phyloP scores from a whole-genome alignment of 2,113 vertebrate genomes.

The Gasterosteus aculeatus region DNA sequence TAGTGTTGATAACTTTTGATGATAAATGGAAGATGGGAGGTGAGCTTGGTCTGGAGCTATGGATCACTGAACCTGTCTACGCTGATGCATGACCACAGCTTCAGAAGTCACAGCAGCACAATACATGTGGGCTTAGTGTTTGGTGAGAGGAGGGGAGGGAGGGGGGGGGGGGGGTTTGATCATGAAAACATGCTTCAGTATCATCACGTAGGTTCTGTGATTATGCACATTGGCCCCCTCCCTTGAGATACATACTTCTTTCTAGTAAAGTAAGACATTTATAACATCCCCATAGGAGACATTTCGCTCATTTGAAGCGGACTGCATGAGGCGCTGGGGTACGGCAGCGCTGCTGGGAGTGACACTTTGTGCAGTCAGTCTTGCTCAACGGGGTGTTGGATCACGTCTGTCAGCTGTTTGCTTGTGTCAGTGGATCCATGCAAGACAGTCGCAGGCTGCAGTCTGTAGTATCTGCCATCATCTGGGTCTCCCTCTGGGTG shows the following conservation, averaged over 20 bases:
- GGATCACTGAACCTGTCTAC: conserved; percentile 57
- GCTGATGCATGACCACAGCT: conserved; percentile 42
- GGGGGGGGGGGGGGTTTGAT: background rate
- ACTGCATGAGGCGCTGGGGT: background rate
- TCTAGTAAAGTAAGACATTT: background rate
- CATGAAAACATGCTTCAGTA: background rate
- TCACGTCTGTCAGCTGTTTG: conserved; percentile 65
- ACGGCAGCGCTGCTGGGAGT: conserved; percentile 51
- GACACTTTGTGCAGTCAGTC: conserved; percentile 48
- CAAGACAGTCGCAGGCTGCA: conserved; percentile 42
- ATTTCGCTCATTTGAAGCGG: background rate
- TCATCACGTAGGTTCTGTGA: background rate
- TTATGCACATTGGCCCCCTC: background rate
- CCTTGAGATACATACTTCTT: conserved; percentile 4
- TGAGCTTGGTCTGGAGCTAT: conserved; percentile 45
- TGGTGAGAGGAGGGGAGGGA: background rate
- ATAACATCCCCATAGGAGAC: conserved; percentile 28
- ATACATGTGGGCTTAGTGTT: conserved; percentile 6
- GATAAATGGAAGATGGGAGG: conserved; percentile 49
- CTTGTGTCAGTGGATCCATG: conserved; percentile 52
- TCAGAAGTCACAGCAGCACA: conserved; percentile 36
- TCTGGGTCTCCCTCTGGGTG: conserved; percentile 73
- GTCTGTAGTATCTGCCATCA: conserved; percentile 67
- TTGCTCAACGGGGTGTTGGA: conserved; percentile 55
- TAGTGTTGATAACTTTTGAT: conserved; percentile 35